A percentile compares a stretch with the other conserved stretches of the same genome.
These are phyloP conservation scores for Syndactyla subalaris DNA, from an alignment of 2,797 vertebrate species.

Conservation along the genomic window DNA sequence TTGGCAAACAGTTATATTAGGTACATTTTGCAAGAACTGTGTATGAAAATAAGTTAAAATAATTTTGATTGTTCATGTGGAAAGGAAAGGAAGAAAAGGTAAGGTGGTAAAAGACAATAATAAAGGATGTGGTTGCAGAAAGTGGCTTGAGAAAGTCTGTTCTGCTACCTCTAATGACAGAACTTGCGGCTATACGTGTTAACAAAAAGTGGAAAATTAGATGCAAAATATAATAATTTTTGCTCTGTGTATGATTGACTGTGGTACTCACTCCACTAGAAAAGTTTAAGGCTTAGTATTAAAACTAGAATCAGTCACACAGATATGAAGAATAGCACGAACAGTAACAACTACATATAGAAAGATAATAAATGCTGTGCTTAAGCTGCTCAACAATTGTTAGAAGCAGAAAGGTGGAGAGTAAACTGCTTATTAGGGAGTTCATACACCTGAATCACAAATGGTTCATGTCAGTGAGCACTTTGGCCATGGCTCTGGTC, in stretches of 20 bases:
- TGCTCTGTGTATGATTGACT: background rate
- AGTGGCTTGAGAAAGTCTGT: background rate
- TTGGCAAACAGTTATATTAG: background rate
- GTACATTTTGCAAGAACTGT: background rate
- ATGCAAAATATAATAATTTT: background rate
- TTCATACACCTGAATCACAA: background rate
- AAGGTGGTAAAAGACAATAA: background rate
- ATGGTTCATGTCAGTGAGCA: background rate
- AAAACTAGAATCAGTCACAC: background rate
- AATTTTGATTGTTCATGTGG: background rate
- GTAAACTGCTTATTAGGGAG: background rate
- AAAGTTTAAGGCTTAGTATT: background rate
- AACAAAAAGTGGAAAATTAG: background rate
- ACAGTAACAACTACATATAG: background rate
- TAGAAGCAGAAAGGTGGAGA: background rate
- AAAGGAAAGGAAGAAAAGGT: background rate
- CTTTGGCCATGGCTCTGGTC: background rate
- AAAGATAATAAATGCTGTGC: background rate
- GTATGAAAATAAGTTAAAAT: slow-evolving; percentile 39
- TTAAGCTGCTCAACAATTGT: background rate
- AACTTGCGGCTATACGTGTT: background rate
- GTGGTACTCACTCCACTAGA: background rate
- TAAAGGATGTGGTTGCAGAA: background rate
- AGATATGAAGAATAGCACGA: background rate
- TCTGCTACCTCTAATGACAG: background rate